Evolutionary conservation across 1,140 invertebrate species (phyloP), one percentile per base, ranked within the genome.

Genomic region (Ceratina australensis): DNA sequence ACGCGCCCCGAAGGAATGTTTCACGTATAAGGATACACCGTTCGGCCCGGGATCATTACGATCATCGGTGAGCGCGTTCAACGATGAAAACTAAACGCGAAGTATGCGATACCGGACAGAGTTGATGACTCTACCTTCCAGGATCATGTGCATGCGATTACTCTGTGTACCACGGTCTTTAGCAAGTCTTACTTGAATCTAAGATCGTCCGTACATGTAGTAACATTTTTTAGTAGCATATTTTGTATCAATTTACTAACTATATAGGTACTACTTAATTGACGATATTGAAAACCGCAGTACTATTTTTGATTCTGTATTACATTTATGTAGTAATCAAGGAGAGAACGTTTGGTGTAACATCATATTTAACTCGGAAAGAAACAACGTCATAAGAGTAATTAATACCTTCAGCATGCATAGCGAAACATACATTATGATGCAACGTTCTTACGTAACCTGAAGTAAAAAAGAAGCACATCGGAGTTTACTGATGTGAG

Each of bases 1-100:
- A 16, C 63, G 52, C 42, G 33, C 28, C 26, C 26, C 52, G 15
- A 22, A 65, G 68, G 60, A 56, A 65, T 56, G 65, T 64, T 28
- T 52, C 26, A 16, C 64, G 67, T 50, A 50, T 66, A 77, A 81
- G 68, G 49, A 47, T 50, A 74, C 52, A 24, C 16, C 0, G 18
- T 64, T 68, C 67, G 42, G 71, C 22, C 26, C 74, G 64, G 64
- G 63, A 56, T 80, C 81, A 72, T 84, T 84, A 84, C 77, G 66
- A 59, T 84, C 77, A 56, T 64, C 60, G 54, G 77, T 47, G n/a
- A n/a, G 26, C 60, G 65, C 66, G 67, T 56, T 56, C 54, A 76
- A 74, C 71, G 66, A 79, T 26, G 79, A 49, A 59, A 68, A 16
- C 24, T 68, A 67, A 83, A 52, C 28, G 49, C 42, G 67, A 78